Evolutionary conservation across 2,888 invertebrate genomes (phyloP).

Genomic region (Hesperia comma): DNA sequence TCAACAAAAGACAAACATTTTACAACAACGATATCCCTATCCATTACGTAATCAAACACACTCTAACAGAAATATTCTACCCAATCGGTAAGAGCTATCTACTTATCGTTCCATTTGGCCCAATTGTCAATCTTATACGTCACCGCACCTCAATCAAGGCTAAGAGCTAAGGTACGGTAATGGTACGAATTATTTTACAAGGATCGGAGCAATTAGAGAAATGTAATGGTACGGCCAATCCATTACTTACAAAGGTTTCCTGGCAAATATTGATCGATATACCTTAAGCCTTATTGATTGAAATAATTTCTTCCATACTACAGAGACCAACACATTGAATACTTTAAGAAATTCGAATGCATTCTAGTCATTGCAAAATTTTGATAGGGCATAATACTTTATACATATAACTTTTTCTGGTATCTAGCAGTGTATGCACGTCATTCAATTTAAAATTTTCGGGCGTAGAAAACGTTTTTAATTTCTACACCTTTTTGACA

Average conservation of each 20-base stretch:
- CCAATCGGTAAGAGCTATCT: conserved; percentile 38
- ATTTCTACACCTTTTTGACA: too few species aligned
- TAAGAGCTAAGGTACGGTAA: conserved; percentile 16
- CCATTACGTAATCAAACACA: conserved; percentile 8
- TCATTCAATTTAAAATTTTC: too few species aligned
- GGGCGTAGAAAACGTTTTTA: too few species aligned
- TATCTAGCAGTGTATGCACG: too few species aligned
- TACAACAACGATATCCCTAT: not conserved
- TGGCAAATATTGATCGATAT: conserved; percentile 25
- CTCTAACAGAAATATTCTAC: not conserved
- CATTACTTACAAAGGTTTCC: conserved; percentile 22
- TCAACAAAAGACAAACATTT: not conserved
- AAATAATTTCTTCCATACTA: not conserved
- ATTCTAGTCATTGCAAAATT: too few species aligned
- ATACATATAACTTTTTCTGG: too few species aligned
- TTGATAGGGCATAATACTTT: too few species aligned
- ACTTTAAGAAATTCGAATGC: too few species aligned
- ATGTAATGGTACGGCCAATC: conserved; percentile 9
- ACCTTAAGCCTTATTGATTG: conserved; percentile 16
- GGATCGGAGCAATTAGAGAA: conserved; percentile 29
- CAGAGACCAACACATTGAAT: too few species aligned
- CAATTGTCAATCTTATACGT: conserved; percentile 61
- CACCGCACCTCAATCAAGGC: conserved; percentile 42
- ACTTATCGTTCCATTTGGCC: conserved; percentile 58
- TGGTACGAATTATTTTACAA: conserved; percentile 25